Evolutionary conservation across 2,888 invertebrate genomes (phyloP), one percentile per base, ranked within the genome.

Genomic region (Litoditis marina): DNA sequence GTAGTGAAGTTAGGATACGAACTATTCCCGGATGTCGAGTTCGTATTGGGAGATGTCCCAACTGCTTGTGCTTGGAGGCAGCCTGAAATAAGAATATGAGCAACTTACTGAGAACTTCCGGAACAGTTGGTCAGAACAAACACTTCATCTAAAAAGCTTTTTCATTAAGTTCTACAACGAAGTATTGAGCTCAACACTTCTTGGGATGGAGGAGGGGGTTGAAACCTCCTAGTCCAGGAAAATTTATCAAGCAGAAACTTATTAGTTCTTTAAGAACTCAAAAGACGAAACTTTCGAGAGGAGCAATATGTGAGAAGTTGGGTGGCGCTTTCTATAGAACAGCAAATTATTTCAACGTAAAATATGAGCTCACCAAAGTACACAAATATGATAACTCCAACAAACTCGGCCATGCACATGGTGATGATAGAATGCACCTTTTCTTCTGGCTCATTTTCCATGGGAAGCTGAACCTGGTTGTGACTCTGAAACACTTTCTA

Each of bases 351-450:
- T 11, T 39, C n/a, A n/a, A n/a, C n/a, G n/a, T n/a, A n/a, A n/a
- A n/a, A 42, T n/a, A 22, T 30, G 16, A 22, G 62, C 70, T 65
- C 30, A 77, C 80, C 81, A 51, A 78, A 54, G 63, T 78, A 81
- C 0, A 78, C 77, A 47, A 81, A 79, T 25, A 81, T 54, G 34
- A 77, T 47, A 36, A 71, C 70, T 13, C 78, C 77, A 22, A 81
- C 68, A 54, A 81, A 80, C 53, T 81, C 81, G 13, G 81, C 81
- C 6, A 69, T 66, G 49, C 76, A 73, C 27, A 64, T 63, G 49
- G 61, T 65, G 31, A 71, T 51, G 16, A 76, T 64, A 27, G 71
- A 65, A 51, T 66, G 66, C n/a, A n/a, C n/a, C n/a, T n/a, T n/a
- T n/a, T n/a, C n/a, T n/a, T n/a, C n/a, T n/a, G n/a, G n/a, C n/a